Evolutionary conservation across 2,113 vertebrate genomes (phyloP).

Genomic region (Phaethornis superciliosus): DNA sequence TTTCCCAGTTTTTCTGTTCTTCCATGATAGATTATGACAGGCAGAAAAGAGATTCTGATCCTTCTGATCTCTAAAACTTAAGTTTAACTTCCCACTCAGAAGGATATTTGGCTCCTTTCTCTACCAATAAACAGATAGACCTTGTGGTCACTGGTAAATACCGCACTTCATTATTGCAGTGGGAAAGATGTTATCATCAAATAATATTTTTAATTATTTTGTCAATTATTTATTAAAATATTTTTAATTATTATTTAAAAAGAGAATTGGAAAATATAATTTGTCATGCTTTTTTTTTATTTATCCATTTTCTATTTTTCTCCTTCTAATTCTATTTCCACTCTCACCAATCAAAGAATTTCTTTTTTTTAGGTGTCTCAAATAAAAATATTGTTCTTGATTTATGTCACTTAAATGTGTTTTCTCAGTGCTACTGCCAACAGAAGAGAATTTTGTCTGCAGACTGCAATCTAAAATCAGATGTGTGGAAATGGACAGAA

Average conservation of each 20-base stretch:
- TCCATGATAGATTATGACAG: not conserved
- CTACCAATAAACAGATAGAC: not conserved
- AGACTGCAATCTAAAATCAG: not conserved
- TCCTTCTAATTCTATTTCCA: slow-evolving; percentile 46
- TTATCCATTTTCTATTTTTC: slow-evolving; percentile 54
- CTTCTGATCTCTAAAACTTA: not conserved
- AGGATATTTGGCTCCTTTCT: not conserved
- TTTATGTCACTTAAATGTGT: not conserved
- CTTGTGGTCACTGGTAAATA: not conserved
- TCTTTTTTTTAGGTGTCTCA: not conserved
- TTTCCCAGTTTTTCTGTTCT: not conserved
- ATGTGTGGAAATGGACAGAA: not conserved
- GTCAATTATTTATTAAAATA: too few species aligned
- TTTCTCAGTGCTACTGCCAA: not conserved
- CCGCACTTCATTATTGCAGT: not conserved
- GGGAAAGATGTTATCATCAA: not conserved
- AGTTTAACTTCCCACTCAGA: not conserved
- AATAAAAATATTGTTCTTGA: not conserved
- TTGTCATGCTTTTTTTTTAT: not conserved
- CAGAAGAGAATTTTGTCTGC: not conserved
- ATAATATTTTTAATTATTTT: not conserved
- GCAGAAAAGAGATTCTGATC: not conserved
- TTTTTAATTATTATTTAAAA: not conserved
- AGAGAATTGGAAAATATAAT: not conserved
- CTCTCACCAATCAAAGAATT: not conserved